A percentile compares a stretch with the other conserved stretches of the same genome.
Conservation (phyloP, 1,140 invertebrate genomes). For the Drosophila nasuta region DNA sequence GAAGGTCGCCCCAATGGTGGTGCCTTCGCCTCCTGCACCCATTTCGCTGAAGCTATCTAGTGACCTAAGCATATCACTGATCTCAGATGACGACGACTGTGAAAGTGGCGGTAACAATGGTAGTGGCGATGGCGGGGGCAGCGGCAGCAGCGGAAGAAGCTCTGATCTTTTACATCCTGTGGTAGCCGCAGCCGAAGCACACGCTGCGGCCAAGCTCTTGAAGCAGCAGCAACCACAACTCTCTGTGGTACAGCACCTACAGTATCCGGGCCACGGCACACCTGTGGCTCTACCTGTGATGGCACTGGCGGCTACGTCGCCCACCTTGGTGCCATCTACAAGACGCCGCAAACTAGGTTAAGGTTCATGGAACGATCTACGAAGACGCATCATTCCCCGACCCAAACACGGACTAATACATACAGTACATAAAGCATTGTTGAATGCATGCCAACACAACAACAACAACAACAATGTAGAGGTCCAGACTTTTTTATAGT, state of each 20-base stretch:
- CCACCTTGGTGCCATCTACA: slow-evolving; percentile 28
- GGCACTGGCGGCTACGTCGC: slow-evolving; percentile 28
- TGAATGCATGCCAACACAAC: neutral
- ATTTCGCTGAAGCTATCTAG: slow-evolving; percentile 80
- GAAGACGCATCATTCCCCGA: slow-evolving; percentile 35
- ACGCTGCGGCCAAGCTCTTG: slow-evolving; percentile 67
- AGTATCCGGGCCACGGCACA: slow-evolving; percentile 54
- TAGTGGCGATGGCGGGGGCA: neutral
- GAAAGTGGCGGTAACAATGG: slow-evolving; percentile 51
- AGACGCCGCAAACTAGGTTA: slow-evolving; percentile 55
- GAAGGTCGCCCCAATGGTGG: slow-evolving; percentile 67
- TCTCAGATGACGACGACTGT: slow-evolving; percentile 83
- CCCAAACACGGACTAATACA: slow-evolving; percentile 5
- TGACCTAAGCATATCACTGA: slow-evolving; percentile 83
- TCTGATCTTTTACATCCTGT: slow-evolving; percentile 57
- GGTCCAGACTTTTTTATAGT: slow-evolving; percentile 35
- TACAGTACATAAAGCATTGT: too few relatives aligned
- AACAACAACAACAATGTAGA: neutral
- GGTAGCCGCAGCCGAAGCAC: slow-evolving; percentile 61
- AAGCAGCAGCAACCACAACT: slow-evolving; percentile 74
- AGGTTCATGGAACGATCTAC: neutral
- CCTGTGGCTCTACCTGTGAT: slow-evolving; percentile 66
- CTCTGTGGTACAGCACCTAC: slow-evolving; percentile 70
- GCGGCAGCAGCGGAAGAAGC: neutral
- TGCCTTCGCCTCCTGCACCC: slow-evolving; percentile 59